A percentile compares a stretch with the other conserved stretches of the same genome.
Conservation (phyloP, 2,797 vertebrate genomes). For the Lepilemur ruficaudatus region DNA sequence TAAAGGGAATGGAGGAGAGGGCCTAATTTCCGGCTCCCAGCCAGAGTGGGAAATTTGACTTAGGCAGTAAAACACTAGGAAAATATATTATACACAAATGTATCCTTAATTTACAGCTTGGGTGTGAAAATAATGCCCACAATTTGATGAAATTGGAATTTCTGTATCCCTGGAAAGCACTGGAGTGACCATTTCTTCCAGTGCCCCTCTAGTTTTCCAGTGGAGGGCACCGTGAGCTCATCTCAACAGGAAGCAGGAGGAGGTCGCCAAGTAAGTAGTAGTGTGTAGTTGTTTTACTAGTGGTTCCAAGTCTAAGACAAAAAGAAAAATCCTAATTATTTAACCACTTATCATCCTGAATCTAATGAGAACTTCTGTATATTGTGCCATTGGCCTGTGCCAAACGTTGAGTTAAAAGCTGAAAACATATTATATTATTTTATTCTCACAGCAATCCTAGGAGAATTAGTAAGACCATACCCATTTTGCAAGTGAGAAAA, state of each 20-base stretch:
- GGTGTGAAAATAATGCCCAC: neutral
- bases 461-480: neutral
- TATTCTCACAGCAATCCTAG: neutral
- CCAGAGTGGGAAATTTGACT: neutral
- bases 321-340: neutral
- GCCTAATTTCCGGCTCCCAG: neutral
- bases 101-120: neutral
- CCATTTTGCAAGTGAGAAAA: neutral
- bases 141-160: neutral
- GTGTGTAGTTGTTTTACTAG: neutral
- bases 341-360: neutral
- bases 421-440: neutral
- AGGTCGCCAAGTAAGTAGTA: neutral
- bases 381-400: neutral
- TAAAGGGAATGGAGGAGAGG: too few species aligned
- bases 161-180: neutral
- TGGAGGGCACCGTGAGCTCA: neutral
- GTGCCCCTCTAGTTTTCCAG: neutral
- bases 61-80: neutral
- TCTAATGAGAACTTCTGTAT: neutral
- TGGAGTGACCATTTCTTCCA: accelerated
- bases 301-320: neutral
- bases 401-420: neutral
- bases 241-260: neutral
- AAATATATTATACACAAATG: neutral